A percentile compares a stretch with the other conserved stretches of the same genome.
Evolutionary conservation across 1,140 invertebrate species (phyloP).

Genomic region (Drosophila subpulchrella): DNA sequence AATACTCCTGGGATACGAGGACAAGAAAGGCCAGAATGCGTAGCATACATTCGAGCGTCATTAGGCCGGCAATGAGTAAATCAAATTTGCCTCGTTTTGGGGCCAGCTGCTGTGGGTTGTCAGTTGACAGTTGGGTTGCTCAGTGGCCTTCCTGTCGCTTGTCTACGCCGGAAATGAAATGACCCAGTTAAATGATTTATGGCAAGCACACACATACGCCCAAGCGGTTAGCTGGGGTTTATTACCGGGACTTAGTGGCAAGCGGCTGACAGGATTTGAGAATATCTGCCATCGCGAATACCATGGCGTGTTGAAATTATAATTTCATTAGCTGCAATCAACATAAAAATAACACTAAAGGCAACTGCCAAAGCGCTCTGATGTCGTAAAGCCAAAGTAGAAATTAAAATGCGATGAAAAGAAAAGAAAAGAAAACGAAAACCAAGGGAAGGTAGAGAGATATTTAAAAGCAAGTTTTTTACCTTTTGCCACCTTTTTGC

Average conservation of each 20-base stretch:
- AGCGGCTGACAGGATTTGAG: slow-evolving; percentile 31
- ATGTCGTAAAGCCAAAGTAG: slow-evolving; percentile 75
- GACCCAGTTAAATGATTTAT: slow-evolving; percentile 83
- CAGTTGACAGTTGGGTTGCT: slow-evolving; percentile 61
- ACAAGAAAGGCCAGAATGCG: neutral
- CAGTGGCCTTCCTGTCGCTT: slow-evolving; percentile 68
- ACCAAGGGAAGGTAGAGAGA: slow-evolving; percentile 15
- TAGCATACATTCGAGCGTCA: slow-evolving; percentile 60
- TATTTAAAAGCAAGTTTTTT: slow-evolving; percentile 68
- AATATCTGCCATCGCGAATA: slow-evolving; percentile 4
- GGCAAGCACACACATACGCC: slow-evolving; percentile 24
- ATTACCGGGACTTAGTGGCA: slow-evolving; percentile 54
- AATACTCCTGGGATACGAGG: slow-evolving; percentile 7
- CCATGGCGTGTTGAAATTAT: slow-evolving; percentile 73
- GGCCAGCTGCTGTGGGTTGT: slow-evolving; percentile 50
- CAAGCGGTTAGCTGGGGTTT: slow-evolving; percentile 18
- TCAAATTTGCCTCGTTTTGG: slow-evolving; percentile 74
- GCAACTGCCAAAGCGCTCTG: slow-evolving; percentile 68
- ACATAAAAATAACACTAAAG: slow-evolving; percentile 81
- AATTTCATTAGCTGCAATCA: slow-evolving; percentile 83
- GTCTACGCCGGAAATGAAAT: slow-evolving; percentile 79
- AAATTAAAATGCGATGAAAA: slow-evolving; percentile 65
- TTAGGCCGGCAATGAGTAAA: slow-evolving; percentile 72
- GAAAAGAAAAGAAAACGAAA: neutral
- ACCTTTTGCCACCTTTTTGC: slow-evolving; percentile 69